These are phyloP conservation scores for Phyllotreta cruciferae DNA, from an alignment of 2,888 invertebrate genomes.

Conservation along the genomic window DNA sequence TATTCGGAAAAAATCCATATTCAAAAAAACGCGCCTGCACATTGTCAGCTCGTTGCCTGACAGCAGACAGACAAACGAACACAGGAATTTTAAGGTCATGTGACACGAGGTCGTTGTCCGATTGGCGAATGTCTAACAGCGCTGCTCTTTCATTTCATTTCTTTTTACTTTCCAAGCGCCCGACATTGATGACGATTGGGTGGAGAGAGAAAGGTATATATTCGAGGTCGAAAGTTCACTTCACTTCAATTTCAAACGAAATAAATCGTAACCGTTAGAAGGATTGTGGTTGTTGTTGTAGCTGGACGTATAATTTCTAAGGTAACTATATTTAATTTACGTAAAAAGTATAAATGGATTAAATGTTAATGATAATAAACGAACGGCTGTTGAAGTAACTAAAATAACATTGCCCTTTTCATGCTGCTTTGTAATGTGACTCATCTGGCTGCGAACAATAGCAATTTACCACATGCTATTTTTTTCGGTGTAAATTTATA, in stretches of 20 bases:
- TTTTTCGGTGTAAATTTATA: not conserved
- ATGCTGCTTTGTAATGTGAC: conserved; percentile 15
- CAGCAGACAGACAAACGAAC: conserved; percentile 15
- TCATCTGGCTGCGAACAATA: conserved; percentile 28
- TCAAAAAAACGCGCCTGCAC: conserved; percentile 18
- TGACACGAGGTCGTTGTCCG: conserved; percentile 30
- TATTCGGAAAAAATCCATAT: not conserved
- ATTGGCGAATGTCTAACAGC: conserved; percentile 28
- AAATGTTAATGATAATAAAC: conserved; percentile 1
- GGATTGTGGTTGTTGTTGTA: conserved; percentile 14
- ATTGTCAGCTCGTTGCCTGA: conserved; percentile 10
- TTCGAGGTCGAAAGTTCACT: conserved; percentile 33
- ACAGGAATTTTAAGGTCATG: conserved; percentile 25
- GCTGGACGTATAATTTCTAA: conserved; percentile 22
- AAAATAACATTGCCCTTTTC: conserved; percentile 24
- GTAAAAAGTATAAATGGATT: conserved; percentile 15
- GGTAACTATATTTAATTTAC: conserved; percentile 23
- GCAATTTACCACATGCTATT: conserved; percentile 6
- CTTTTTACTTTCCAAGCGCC: conserved; percentile 28
- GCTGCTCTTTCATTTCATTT: conserved; percentile 31
- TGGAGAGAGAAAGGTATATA: conserved; percentile 12
- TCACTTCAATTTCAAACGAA: conserved; percentile 33
- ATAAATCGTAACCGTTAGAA: conserved; percentile 29
- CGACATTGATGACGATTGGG: conserved; percentile 24
- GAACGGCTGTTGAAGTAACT: not conserved